Conservation (phyloP, 1,140 invertebrate species). For the Ganaspis sp. region DNA sequence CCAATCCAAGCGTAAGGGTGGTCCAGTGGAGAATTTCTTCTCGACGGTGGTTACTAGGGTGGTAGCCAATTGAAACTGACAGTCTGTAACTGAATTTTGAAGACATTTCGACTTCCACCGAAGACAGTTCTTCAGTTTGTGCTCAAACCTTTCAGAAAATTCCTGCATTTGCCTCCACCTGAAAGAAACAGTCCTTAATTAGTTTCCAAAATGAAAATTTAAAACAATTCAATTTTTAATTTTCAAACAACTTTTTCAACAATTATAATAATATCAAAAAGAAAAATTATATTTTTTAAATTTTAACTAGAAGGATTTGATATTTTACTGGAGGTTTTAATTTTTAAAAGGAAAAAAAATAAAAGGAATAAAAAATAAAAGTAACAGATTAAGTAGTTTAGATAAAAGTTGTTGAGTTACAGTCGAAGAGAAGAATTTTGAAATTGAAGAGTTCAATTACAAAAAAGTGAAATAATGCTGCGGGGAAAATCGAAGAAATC, state of each 20-base stretch:
- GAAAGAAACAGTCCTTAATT: background rate
- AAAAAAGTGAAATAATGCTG: constrained; percentile 58
- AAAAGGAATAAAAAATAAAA: no score
- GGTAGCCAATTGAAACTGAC: background rate
- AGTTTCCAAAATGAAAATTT: no score
- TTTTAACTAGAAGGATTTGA: no score
- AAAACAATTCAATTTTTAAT: no score
- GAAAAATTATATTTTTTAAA: no score
- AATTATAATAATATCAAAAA: no score
- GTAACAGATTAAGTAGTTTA: no score
- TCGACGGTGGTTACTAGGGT: constrained; percentile 28
- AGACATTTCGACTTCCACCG: background rate
- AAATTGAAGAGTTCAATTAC: background rate
- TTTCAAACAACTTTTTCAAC: no score
- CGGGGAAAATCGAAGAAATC: constrained; percentile 61
- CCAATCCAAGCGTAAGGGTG: constrained; percentile 65
- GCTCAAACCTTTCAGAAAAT: background rate
- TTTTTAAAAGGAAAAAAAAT: no score
- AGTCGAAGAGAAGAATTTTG: background rate
- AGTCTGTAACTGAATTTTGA: background rate
- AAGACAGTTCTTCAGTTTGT: constrained; percentile 36
- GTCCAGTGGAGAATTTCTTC: constrained; percentile 64
- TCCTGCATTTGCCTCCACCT: background rate
- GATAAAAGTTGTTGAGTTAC: no score
- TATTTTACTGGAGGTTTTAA: no score